Evolutionary conservation across 2,888 invertebrate species (phyloP), one percentile per base, ranked within the genome.

Genomic region (Harmothoe impar): DNA sequence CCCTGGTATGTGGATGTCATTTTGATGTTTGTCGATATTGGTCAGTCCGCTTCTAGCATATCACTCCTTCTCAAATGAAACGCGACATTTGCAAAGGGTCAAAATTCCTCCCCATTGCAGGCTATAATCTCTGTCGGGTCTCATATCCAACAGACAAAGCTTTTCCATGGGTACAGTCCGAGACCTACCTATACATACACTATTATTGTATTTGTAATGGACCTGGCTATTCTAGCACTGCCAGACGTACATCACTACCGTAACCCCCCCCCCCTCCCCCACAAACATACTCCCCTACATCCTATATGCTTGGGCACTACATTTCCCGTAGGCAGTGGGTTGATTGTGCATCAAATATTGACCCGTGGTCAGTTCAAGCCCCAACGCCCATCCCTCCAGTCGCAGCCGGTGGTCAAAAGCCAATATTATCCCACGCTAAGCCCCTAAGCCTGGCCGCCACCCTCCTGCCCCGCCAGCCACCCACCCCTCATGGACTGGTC

Each of bases 341-440:
- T 72, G 72, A 72, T 29, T 72, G 29, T 25, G 20, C 29, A 72
- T 29, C 29, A 29, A 72, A 72, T 72, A 72, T 72, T 72, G 72
- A 72, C 72, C 72, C 25, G 31, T 72, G 72, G 72, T 29, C 72
- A 72, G 72, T 29, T 25, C 29, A 15, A 17, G 29, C 25, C 25
- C 72, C 72, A 3, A 25, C 31, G 72, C 15, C 29, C 72, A 72
- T 72, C 29, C 72, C 5, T 25, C 72, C 25, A 29, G 29, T 25
- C 31, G 72, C 72, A 29, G 72, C 72, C 72, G 15, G 72, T 72
- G 72, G 72, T 29, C 72, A 15, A 72, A 25, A 72, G 29, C 72
- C 72, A 72, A 72, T 72, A 72, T 72, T 72, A 72, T 29, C 29
- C 72, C 72, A 25, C 25, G 72, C 29, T 72, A 72, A 72, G 29